These are phyloP conservation scores for Urechis unicinctus DNA, from an alignment of 2,888 invertebrate species.

Conservation along the genomic window DNA sequence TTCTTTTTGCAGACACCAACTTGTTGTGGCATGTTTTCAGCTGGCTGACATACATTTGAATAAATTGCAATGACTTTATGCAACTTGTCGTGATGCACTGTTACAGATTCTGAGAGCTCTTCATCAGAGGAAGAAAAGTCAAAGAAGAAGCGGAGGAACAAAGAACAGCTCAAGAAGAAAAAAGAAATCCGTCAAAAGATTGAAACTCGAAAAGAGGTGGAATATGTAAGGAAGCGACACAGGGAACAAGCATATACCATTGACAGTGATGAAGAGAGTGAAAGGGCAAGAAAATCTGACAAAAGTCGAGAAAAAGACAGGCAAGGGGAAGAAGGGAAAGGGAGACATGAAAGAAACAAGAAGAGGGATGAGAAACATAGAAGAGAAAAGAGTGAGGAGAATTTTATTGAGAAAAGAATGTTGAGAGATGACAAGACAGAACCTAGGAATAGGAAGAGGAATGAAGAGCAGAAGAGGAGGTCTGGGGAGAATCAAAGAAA, in stretches of 20 bases:
- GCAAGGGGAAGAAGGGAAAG: not conserved
- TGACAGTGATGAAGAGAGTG: not conserved
- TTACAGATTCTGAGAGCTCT: not conserved
- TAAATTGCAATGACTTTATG: no score
- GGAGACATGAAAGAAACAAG: not conserved
- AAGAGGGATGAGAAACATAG: not conserved
- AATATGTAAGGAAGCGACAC: not conserved
- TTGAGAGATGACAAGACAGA: not conserved
- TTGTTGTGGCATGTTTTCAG: no score
- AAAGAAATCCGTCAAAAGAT: constrained; percentile 4
- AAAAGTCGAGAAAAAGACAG: not conserved
- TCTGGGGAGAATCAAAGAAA: not conserved
- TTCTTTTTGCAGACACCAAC: no score
- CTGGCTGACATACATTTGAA: no score
- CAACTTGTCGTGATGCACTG: not conserved
- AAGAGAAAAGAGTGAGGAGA: not conserved
- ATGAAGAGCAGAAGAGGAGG: not conserved
- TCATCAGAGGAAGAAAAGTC: constrained; percentile 1
- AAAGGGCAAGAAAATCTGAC: not conserved
- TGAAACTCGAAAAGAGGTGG: not conserved
- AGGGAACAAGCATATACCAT: not conserved
- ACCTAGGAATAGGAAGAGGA: not conserved
- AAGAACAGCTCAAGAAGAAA: constrained; percentile 3
- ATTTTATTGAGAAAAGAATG: not conserved
- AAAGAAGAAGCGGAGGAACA: constrained; percentile 3